phyloP scores from a whole-genome alignment of 53 echinoderm and acorn worm genomes.

The Paracentrotus lividus region DNA sequence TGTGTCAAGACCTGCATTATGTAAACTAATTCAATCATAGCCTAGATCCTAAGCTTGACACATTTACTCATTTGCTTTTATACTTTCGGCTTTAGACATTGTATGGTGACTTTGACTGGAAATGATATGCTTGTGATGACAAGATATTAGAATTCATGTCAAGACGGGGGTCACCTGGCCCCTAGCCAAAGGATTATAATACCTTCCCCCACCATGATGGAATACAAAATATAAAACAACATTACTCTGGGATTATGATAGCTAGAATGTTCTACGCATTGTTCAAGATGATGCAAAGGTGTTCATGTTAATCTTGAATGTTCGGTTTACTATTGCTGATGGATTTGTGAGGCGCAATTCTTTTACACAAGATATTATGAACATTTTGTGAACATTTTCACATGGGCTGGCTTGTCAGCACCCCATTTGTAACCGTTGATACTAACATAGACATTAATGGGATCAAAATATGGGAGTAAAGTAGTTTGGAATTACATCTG shows the following conservation, averaged over 20 bases:
- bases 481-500: slow-evolving; percentile 35
- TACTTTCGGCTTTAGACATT: too few relatives aligned
- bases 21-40: too few relatives aligned
- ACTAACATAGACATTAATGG: slow-evolving; percentile 28
- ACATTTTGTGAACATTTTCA: background rate
- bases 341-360: background rate
- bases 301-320: background rate
- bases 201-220: background rate
- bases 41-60: too few relatives aligned
- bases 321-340: slow-evolving; percentile 18
- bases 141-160: slow-evolving; percentile 18
- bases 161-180: slow-evolving; percentile 9
- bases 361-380: background rate
- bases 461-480: slow-evolving; percentile 33
- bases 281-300: background rate
- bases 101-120: background rate
- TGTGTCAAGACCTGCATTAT: too few relatives aligned
- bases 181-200: slow-evolving; percentile 7
- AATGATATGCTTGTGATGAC: background rate
- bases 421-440: background rate
- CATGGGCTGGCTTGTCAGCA: background rate
- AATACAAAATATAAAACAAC: background rate
- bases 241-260: background rate
- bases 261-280: slow-evolving; percentile 6
- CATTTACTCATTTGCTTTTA: too few relatives aligned